A percentile compares a stretch with the other conserved stretches of the same genome.
Conservation (phyloP, 2,797 vertebrate genomes). For the Threskiornis aethiopicus region DNA sequence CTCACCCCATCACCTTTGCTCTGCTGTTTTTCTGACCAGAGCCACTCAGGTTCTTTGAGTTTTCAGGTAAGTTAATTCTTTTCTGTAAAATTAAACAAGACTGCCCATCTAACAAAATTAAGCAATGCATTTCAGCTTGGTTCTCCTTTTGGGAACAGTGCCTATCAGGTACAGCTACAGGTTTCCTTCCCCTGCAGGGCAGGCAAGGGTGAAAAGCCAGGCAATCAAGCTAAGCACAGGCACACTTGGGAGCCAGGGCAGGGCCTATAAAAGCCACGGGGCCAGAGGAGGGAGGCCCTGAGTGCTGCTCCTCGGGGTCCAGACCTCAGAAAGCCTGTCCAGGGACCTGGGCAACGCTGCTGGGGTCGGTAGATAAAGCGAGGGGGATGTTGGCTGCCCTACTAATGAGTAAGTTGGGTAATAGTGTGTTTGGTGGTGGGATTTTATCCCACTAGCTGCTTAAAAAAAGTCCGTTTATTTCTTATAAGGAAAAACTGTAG, state of each 20-base stretch:
- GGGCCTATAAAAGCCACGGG: neutral
- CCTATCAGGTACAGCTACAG: neutral
- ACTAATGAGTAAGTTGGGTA: fast-evolving
- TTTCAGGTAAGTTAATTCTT: neutral
- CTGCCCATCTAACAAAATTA: neutral
- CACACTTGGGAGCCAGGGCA: neutral
- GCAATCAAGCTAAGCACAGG: neutral
- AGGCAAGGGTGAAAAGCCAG: neutral
- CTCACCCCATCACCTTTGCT: neutral
- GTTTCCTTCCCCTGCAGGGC: neutral
- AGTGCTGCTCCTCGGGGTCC: neutral
- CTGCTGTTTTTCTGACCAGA: neutral
- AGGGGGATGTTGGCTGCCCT: neutral
- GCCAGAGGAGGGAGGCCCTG: fast-evolving
- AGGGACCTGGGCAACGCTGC: fast-evolving
- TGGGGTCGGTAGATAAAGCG: fast-evolving
- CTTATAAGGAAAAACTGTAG: neutral
- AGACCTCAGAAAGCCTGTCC: neutral
- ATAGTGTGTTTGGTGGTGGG: neutral
- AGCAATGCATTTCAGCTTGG: neutral
- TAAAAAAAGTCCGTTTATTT: neutral
- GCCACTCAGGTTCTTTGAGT: neutral
- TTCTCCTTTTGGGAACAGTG: neutral
- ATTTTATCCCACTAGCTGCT: neutral
- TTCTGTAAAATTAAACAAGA: neutral